These are phyloP conservation scores for Drosophila tsacasi DNA, from an alignment of 1,140 invertebrate genomes.

Conservation along the genomic window DNA sequence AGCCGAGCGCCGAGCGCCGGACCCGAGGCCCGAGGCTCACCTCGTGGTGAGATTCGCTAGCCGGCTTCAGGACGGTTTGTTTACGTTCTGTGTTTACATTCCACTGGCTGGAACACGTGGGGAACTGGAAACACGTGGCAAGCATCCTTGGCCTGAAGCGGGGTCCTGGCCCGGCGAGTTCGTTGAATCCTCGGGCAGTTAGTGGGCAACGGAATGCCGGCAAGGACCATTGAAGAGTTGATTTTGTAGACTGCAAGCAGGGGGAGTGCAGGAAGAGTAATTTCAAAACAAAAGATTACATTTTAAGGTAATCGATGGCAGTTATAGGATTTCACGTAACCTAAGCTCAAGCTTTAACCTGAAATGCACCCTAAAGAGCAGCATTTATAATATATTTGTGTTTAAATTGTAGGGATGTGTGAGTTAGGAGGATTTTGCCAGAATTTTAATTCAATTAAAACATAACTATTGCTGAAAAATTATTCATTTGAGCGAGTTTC, in stretches of 20 bases:
- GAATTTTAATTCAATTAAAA: neutral
- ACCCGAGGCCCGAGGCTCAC: constrained; percentile 6
- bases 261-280: neutral
- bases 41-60: constrained; percentile 39
- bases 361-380: neutral
- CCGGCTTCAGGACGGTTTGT: constrained; percentile 50
- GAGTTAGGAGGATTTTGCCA: no score
- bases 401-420: no score
- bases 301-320: constrained; percentile 7
- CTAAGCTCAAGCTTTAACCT: neutral
- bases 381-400: no score
- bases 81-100: constrained; percentile 75
- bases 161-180: constrained; percentile 1
- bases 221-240: constrained; percentile 30
- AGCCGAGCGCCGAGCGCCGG: constrained; percentile 5
- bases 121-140: constrained; percentile 35
- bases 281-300: constrained; percentile 23
- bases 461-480: no score
- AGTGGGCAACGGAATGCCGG: constrained; percentile 21
- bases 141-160: neutral
- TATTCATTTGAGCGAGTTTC: no score
- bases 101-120: constrained; percentile 20
- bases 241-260: constrained; percentile 16
- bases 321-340: neutral
- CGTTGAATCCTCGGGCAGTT: constrained; percentile 25